Percentiles rank a stretch among this genome's conserved stretches.
Evolutionary conservation across 2,113 vertebrate species (phyloP).

Genomic region (Psittacara wagleri): DNA sequence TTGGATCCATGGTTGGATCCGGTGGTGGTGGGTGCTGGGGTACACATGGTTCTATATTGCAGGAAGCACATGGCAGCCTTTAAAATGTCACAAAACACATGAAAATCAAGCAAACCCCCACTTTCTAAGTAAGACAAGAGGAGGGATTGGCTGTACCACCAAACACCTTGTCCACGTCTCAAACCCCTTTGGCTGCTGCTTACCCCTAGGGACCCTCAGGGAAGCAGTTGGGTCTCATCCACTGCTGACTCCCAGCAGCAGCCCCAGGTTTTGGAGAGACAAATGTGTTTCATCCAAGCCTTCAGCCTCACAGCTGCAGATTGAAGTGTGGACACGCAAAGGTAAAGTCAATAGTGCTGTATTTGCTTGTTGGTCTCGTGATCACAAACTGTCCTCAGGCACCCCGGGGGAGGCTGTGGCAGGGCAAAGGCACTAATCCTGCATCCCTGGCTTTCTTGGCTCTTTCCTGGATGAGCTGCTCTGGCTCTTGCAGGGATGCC

Average conservation of each 20-base stretch:
- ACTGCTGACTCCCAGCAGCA: background rate
- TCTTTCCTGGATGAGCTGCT: background rate
- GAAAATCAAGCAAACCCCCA: background rate
- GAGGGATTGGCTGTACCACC: background rate
- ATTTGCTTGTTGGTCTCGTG: background rate
- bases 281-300: background rate
- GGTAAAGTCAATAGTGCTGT: conserved; percentile 8
- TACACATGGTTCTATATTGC: background rate
- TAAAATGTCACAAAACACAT: background rate
- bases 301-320: background rate
- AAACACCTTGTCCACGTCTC: background rate
- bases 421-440: background rate
- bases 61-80: background rate
- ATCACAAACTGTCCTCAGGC: background rate
- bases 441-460: background rate
- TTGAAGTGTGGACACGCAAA: background rate
- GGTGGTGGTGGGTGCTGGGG: background rate
- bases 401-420: background rate
- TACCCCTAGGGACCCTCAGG: accelerated
- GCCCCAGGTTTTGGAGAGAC: accelerated
- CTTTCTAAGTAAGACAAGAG: background rate
- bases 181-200: background rate
- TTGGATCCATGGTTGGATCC: background rate
- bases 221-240: background rate
- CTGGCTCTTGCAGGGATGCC: background rate